Conservation (phyloP, 2,888 invertebrate genomes). For the Panzeria rudis region DNA sequence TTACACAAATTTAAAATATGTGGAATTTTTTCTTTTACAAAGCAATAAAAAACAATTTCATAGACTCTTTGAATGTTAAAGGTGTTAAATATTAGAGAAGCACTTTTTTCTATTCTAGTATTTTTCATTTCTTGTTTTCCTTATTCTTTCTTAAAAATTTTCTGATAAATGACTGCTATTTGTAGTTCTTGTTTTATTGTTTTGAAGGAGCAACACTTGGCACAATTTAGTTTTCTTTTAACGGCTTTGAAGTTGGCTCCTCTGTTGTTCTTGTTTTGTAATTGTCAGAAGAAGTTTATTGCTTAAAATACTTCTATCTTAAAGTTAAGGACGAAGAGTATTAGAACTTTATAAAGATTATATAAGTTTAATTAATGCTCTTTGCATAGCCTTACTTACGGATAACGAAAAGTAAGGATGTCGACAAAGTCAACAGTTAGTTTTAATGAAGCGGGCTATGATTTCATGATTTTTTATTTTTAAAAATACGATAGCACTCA, state of each 20-base stretch:
- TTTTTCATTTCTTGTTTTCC: not conserved
- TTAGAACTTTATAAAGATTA: not conserved
- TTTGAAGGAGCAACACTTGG: slow-evolving; percentile 62
- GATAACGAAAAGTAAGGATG: too few species aligned
- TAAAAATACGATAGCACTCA: too few species aligned
- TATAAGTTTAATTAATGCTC: not conserved
- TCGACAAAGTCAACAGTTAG: too few species aligned
- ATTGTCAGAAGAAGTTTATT: slow-evolving; percentile 20
- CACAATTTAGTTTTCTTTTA: slow-evolving; percentile 52
- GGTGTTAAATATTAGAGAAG: slow-evolving; percentile 49
- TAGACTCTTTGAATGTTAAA: slow-evolving; percentile 23
- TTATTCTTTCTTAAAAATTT: slow-evolving; percentile 9
- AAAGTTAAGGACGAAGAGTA: slow-evolving; percentile 22
- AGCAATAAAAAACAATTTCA: not conserved
- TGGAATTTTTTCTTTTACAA: not conserved
- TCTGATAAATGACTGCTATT: slow-evolving; percentile 56
- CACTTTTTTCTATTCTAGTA: slow-evolving; percentile 26
- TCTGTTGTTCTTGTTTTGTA: slow-evolving; percentile 10
- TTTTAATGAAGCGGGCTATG: too few species aligned
- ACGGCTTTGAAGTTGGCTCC: slow-evolving; percentile 42
- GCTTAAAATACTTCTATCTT: not conserved
- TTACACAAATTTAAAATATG: not conserved
- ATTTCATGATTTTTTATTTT: too few species aligned
- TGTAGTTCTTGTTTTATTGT: slow-evolving; percentile 30
- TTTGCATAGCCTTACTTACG: not conserved